Evolutionary conservation across 2,888 invertebrate genomes (phyloP).

Genomic region (Trissolcus japonicus): DNA sequence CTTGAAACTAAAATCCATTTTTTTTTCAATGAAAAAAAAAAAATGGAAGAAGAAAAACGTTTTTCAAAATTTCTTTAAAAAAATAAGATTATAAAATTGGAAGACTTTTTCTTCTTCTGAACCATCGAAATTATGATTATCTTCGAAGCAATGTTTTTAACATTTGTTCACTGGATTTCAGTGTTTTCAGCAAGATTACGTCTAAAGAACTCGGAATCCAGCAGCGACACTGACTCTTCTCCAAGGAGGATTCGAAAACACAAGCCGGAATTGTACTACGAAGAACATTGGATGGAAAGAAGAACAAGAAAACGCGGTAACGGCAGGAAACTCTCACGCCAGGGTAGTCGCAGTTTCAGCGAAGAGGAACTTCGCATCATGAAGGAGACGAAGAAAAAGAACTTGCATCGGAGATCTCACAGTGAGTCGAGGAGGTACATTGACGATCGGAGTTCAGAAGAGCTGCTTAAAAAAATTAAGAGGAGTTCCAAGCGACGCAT

Average conservation of each 20-base stretch:
- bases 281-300: slow-evolving; percentile 71
- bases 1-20: neutral
- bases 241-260: slow-evolving; percentile 59
- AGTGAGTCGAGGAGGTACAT: slow-evolving; percentile 71
- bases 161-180: slow-evolving; percentile 27
- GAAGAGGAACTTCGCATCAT: slow-evolving; percentile 69
- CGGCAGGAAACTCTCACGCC: slow-evolving; percentile 65
- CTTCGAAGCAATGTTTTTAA: no score
- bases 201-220: slow-evolving; percentile 67
- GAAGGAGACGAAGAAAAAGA: slow-evolving; percentile 67
- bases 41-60: neutral
- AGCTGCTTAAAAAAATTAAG: slow-evolving; percentile 48
- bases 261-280: slow-evolving; percentile 68
- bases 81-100: neutral
- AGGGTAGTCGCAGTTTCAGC: slow-evolving; percentile 73
- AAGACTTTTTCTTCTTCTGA: neutral
- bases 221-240: slow-evolving; percentile 65
- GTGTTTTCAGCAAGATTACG: slow-evolving; percentile 71
- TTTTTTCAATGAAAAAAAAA: no score
- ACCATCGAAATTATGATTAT: neutral
- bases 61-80: neutral
- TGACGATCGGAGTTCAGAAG: slow-evolving; percentile 57
- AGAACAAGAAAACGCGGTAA: slow-evolving; percentile 65
- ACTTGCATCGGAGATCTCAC: slow-evolving; percentile 64
- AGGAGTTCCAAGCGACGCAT: slow-evolving; percentile 58